Conservation (phyloP, 2,797 vertebrate genomes). For the Odontamblyopus rebecca region DNA sequence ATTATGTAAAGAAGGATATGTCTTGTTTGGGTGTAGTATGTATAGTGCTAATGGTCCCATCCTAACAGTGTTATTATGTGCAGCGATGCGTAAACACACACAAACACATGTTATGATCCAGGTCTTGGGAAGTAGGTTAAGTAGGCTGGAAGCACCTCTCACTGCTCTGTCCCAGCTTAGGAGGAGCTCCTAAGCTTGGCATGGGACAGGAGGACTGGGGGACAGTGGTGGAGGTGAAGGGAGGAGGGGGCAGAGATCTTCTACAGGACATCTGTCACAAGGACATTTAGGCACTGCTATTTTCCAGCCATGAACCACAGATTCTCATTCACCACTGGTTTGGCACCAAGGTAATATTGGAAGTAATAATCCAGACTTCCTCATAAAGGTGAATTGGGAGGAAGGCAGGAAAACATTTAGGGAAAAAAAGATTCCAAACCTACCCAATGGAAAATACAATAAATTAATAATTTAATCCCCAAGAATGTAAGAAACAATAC, state of each 20-base stretch:
- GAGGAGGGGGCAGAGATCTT: constrained; percentile 54
- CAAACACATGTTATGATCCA: constrained; percentile 40
- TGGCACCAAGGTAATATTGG: constrained; percentile 65
- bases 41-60: neutral
- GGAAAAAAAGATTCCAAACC: neutral
- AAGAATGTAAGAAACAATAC: neutral
- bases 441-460: neutral
- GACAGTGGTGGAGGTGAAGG: constrained; percentile 38
- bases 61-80: constrained; percentile 25
- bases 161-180: constrained; percentile 55
- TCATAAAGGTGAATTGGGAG: neutral
- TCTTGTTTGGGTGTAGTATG: neutral
- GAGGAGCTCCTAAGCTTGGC: constrained; percentile 33
- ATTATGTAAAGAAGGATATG: neutral
- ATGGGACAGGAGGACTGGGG: constrained; percentile 45
- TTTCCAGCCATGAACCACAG: constrained; percentile 66
- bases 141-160: constrained; percentile 63
- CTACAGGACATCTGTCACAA: constrained; percentile 74
- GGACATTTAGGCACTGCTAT: constrained; percentile 69
- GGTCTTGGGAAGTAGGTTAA: constrained; percentile 76
- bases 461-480: neutral
- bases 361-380: neutral
- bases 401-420: neutral
- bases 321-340: constrained; percentile 73
- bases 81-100: constrained; percentile 30